These are phyloP conservation scores for Willowsia nigromaculata DNA, from an alignment of 2,888 invertebrate species.

Conservation along the genomic window DNA sequence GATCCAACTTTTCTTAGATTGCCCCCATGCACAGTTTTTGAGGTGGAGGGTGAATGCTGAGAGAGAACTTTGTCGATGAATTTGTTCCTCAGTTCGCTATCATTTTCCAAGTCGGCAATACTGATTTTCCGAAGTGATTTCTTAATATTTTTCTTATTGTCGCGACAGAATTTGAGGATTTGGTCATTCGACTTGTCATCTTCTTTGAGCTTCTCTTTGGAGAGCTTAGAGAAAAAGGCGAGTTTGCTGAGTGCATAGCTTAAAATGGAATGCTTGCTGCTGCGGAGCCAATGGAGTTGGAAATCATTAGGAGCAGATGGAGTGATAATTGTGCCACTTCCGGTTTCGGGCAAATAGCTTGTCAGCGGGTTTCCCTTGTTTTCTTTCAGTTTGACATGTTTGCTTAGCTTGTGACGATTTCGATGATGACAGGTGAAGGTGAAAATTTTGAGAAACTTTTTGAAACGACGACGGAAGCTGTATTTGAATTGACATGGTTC, in stretches of 20 bases:
- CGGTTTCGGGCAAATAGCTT: background rate
- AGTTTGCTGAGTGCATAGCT: conserved; percentile 59
- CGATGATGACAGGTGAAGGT: background rate
- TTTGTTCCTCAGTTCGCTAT: background rate
- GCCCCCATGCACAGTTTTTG: background rate
- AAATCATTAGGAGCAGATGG: background rate
- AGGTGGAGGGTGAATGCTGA: background rate
- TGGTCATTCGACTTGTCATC: background rate
- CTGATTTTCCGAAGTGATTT: background rate
- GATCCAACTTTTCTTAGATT: background rate
- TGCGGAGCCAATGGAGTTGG: background rate
- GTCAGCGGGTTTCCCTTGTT: background rate
- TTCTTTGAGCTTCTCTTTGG: conserved; percentile 13
- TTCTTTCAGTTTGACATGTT: background rate
- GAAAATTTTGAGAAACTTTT: background rate
- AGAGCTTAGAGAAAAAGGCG: conserved; percentile 14
- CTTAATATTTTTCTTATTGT: background rate
- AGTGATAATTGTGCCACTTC: no score
- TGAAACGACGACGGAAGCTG: background rate
- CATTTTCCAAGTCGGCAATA: background rate
- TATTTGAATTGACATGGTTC: background rate
- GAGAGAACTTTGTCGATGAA: conserved; percentile 15
- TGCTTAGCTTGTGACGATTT: background rate
- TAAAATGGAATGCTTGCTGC: conserved; percentile 51
- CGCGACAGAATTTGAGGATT: background rate